These are phyloP conservation scores for Leucophora obtusa DNA, from an alignment of 2,888 invertebrate genomes.

Conservation along the genomic window DNA sequence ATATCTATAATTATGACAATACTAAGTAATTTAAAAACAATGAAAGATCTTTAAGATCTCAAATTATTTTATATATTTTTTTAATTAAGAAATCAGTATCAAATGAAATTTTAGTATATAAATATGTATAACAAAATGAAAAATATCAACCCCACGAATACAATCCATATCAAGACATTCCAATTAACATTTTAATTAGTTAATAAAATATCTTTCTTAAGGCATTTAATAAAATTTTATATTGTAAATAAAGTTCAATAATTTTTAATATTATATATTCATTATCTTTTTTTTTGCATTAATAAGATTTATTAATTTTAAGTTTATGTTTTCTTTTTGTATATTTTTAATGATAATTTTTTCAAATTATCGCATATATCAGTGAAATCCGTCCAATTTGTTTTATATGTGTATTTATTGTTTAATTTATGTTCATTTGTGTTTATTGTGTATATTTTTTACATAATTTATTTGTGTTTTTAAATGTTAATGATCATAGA, in stretches of 20 bases:
- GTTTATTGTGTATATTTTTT: constrained; percentile 38
- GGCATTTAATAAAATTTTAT: background rate
- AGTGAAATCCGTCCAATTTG: constrained; percentile 76
- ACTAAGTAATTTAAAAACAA: constrained; percentile 4
- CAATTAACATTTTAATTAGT: constrained; percentile 52
- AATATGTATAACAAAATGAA: background rate
- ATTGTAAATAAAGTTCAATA: constrained; percentile 44
- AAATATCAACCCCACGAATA: constrained; percentile 72
- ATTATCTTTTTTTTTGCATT: background rate
- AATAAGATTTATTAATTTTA: constrained; percentile 14
- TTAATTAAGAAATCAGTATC: constrained; percentile 4
- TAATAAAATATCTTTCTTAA: constrained; percentile 31
- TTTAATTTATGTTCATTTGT: constrained; percentile 34
- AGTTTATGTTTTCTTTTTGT: constrained; percentile 24
- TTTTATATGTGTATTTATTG: constrained; percentile 68
- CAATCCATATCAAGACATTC: constrained; percentile 76
- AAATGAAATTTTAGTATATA: constrained; percentile 12
- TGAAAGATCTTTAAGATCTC: constrained; percentile 72
- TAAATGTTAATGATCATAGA: constrained; percentile 15
- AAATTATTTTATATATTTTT: constrained; percentile 20
- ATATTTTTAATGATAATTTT: constrained; percentile 46
- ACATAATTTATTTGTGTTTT: constrained; percentile 8
- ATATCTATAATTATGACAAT: constrained; percentile 27
- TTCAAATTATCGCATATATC: constrained; percentile 68
- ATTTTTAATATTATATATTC: background rate